Conservation (phyloP, 1,140 invertebrate species). For the Euwallacea similis region DNA sequence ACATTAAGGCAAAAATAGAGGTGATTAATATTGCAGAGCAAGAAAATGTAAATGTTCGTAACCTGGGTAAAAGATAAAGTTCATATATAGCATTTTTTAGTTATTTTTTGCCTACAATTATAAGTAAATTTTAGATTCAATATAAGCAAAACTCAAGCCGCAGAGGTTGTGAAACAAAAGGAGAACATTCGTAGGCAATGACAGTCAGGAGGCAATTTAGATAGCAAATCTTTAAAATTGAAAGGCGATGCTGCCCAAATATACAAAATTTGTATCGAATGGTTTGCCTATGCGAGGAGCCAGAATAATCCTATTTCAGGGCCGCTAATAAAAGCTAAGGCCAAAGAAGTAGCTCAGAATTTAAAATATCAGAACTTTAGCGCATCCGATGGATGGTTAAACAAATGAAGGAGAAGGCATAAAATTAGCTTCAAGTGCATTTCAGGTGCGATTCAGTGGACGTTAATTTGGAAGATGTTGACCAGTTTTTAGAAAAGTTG, state of each 20-base stretch:
- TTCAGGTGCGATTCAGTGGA: slow-evolving; percentile 48
- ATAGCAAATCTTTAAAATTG: slow-evolving; percentile 23
- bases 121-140: slow-evolving; percentile 11
- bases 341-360: slow-evolving; percentile 46
- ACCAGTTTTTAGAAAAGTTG: slow-evolving; percentile 29
- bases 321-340: slow-evolving; percentile 49
- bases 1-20: slow-evolving; percentile 35
- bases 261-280: slow-evolving; percentile 38
- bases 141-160: slow-evolving; percentile 38
- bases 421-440: slow-evolving; percentile 47
- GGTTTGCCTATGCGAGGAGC: slow-evolving; percentile 48
- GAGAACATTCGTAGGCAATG: slow-evolving; percentile 27
- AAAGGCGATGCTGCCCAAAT: slow-evolving; percentile 28
- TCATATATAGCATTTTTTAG: too few relatives aligned
- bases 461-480: slow-evolving; percentile 39
- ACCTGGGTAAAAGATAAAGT: slow-evolving; percentile 17
- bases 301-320: slow-evolving; percentile 49
- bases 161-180: slow-evolving; percentile 36
- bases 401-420: slow-evolving; percentile 11
- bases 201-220: slow-evolving; percentile 29
- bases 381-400: slow-evolving; percentile 53
- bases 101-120: too few relatives aligned
- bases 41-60: slow-evolving; percentile 32
- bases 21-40: slow-evolving; percentile 33
- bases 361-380: slow-evolving; percentile 46